Conservation (phyloP, 2,113 vertebrate species). For the Ictalurus furcatus region DNA sequence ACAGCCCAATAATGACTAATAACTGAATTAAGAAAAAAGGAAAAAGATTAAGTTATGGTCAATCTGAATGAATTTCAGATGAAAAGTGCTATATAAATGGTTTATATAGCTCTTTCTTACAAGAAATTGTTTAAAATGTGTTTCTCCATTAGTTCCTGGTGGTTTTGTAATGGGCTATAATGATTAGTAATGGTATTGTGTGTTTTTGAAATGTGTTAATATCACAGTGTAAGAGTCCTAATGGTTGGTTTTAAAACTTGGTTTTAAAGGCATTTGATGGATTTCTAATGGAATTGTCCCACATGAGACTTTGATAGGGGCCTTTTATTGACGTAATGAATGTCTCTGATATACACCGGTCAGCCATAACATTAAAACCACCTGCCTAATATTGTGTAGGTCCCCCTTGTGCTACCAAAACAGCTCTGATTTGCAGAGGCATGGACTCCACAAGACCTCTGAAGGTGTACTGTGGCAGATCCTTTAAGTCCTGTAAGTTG, state of each 20-base stretch:
- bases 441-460: too few relatives aligned
- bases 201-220: background rate
- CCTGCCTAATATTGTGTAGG: too few relatives aligned
- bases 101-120: background rate
- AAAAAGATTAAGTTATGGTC: background rate
- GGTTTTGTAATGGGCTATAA: background rate
- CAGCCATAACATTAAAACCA: too few relatives aligned
- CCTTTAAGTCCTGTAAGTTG: too few relatives aligned
- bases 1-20: background rate
- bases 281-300: conserved; percentile 4
- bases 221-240: background rate
- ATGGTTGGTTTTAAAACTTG: background rate
- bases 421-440: too few relatives aligned
- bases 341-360: background rate
- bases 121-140: background rate
- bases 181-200: conserved; percentile 2
- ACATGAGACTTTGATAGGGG: background rate
- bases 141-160: background rate
- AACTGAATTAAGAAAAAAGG: conserved; percentile 3
- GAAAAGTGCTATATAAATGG: background rate
- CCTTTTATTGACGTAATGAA: background rate
- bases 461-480: too few relatives aligned
- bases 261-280: background rate
- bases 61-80: background rate
- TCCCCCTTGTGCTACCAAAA: too few relatives aligned